phyloP scores from a whole-genome alignment of 2,113 vertebrate genomes.

The Cnemophilus loriae region DNA sequence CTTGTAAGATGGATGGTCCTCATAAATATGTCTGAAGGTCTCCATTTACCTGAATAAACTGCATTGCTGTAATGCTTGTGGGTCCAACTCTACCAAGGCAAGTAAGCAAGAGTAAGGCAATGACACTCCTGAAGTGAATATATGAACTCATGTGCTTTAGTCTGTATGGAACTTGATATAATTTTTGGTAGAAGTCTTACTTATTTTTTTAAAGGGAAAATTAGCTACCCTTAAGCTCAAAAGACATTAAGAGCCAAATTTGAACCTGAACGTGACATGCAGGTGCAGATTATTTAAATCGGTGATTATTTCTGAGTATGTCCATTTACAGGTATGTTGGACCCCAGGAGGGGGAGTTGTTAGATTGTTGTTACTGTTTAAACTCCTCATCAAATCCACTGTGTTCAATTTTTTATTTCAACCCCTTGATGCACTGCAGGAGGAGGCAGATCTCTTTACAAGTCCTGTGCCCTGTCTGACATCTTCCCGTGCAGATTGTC shows the following conservation, averaged over 20 bases:
- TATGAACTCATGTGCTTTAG: neutral
- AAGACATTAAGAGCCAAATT: neutral
- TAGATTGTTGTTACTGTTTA: neutral
- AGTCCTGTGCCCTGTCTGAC: neutral
- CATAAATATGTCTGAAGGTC: slow-evolving; percentile 1
- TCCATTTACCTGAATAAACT: neutral
- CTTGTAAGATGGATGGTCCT: neutral
- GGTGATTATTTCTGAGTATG: neutral
- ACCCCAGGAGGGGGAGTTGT: neutral
- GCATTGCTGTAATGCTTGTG: neutral
- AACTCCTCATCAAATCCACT: neutral
- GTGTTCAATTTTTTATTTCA: neutral
- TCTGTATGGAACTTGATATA: neutral
- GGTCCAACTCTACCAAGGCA: neutral
- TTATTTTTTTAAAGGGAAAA: neutral
- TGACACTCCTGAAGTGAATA: neutral
- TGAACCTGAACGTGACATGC: neutral
- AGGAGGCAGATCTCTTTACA: neutral
- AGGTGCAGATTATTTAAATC: neutral
- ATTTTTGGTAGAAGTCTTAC: neutral
- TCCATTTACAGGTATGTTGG: neutral
- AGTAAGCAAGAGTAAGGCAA: neutral
- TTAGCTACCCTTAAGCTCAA: neutral
- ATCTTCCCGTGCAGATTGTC: neutral
- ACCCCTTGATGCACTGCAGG: neutral